Evolutionary conservation across 2,797 vertebrate genomes (phyloP), one percentile per base, ranked within the genome.

Genomic region (Sparidentex hasta): DNA sequence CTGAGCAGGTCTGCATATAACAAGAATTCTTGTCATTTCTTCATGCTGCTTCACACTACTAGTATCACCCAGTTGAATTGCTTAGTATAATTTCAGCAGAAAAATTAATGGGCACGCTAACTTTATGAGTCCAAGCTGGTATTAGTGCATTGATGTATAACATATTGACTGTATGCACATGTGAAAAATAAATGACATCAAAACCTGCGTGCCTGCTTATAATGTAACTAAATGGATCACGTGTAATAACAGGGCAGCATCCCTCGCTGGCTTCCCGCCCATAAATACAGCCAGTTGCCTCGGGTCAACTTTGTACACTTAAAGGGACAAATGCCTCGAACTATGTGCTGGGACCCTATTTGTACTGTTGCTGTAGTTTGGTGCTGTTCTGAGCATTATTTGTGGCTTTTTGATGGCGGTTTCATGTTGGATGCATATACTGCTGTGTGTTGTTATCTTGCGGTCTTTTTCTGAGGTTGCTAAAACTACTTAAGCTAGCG

Each of bases 21-120:
- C 41, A 72, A 41, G 27, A 33, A 56, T 51, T 51, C 16, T 44
- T 44, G 18, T 3, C 18, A 23, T 68, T 68, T 74, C 51, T 29
- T 56, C 51, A 1, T 5, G 3, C 21, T 55, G 48, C 69, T 67
- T 62, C 21, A 18, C 1, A 2, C 4, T 44, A 44, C 44, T 18
- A 5, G 3, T 21, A 59, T 41, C 52, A 48, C 13, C 48, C 46
- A 25, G 20, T 25, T 18, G 1, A 52, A 33, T 38, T 33, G 4
- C 11, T 27, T 55, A 25, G 27, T 44, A 51, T 38, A 58, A 47
- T 61, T 61, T 25, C 12, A 46, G 25, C 21, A 63, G 21, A 21
- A 21, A 11, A 2, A 43, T 61, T 18, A n/a, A 11, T 2, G 23
- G n/a, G 5, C 7, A 27, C 2, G 9, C 38, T 23, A 51, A 43